Evolutionary conservation across 2,888 invertebrate species (phyloP).

Genomic region (Tetropium fuscum): DNA sequence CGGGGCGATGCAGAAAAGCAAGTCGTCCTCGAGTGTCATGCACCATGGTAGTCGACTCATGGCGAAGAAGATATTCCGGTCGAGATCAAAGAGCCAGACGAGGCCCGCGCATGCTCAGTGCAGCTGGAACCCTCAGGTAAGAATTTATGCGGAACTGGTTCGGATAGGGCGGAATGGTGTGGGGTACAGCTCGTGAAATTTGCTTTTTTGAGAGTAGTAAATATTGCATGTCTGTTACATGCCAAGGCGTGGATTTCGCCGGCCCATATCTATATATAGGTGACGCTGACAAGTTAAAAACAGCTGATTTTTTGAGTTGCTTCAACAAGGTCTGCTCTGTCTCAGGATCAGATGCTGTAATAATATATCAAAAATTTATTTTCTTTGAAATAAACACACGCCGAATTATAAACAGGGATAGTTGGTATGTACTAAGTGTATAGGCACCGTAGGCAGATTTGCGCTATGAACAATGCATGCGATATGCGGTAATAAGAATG

Average conservation of each 20-base stretch:
- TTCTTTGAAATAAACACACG: too few relatives aligned
- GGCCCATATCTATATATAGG: slow-evolving; percentile 10
- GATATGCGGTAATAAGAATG: too few relatives aligned
- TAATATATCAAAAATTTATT: too few relatives aligned
- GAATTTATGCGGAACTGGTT: too few relatives aligned
- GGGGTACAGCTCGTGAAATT: too few relatives aligned
- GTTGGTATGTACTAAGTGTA: too few relatives aligned
- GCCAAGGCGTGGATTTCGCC: neutral
- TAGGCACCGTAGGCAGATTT: too few relatives aligned
- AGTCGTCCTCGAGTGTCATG: slow-evolving; percentile 89
- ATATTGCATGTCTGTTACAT: too few relatives aligned
- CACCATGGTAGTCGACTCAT: slow-evolving; percentile 78
- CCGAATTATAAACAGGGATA: too few relatives aligned
- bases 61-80: slow-evolving; percentile 87
- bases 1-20: slow-evolving; percentile 88
- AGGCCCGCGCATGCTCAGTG: slow-evolving; percentile 71
- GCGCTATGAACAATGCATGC: too few relatives aligned
- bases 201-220: too few relatives aligned
- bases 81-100: slow-evolving; percentile 85
- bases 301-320: slow-evolving; percentile 8
- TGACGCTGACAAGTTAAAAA: neutral
- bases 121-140: slow-evolving; percentile 90
- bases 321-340: slow-evolving; percentile 5
- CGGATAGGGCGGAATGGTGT: too few relatives aligned
- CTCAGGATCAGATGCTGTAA: neutral